These are phyloP conservation scores for Autographa pulchrina DNA, from an alignment of 2,888 invertebrate species.

Conservation along the genomic window DNA sequence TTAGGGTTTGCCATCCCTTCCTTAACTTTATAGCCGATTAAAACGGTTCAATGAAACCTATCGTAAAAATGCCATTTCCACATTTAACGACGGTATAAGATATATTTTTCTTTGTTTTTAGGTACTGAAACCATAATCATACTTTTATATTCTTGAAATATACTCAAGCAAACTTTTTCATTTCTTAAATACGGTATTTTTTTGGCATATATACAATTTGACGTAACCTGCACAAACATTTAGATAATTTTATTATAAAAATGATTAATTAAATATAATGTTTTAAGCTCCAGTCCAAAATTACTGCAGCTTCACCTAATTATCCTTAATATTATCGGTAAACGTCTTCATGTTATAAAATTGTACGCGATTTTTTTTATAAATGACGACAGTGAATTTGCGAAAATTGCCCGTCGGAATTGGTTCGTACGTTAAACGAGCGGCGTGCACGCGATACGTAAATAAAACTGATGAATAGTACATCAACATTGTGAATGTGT, in stretches of 20 bases:
- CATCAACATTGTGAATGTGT: slow-evolving; percentile 28
- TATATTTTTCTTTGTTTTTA: slow-evolving; percentile 30
- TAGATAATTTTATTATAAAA: no score
- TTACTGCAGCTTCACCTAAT: slow-evolving; percentile 14
- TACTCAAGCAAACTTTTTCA: no score
- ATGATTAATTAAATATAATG: no score
- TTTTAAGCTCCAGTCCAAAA: background rate
- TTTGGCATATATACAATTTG: no score
- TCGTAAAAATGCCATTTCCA: slow-evolving; percentile 52
- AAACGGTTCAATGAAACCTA: slow-evolving; percentile 44
- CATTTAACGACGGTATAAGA: slow-evolving; percentile 34
- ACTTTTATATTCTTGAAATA: background rate
- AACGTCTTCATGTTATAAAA: slow-evolving; percentile 36
- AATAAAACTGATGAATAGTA: slow-evolving; percentile 49
- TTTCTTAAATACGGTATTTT: no score
- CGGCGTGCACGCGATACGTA: slow-evolving; percentile 51
- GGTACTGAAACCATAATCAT: background rate
- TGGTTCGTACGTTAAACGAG: slow-evolving; percentile 40
- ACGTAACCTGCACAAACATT: no score
- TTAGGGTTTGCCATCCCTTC: slow-evolving; percentile 28
- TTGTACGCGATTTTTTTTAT: slow-evolving; percentile 34
- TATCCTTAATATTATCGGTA: slow-evolving; percentile 18
- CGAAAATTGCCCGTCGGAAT: slow-evolving; percentile 42
- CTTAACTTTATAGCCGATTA: slow-evolving; percentile 43
- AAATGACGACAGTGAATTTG: slow-evolving; percentile 37